Conservation (phyloP, 2,888 invertebrate genomes). For the Heliconius charithonia region DNA sequence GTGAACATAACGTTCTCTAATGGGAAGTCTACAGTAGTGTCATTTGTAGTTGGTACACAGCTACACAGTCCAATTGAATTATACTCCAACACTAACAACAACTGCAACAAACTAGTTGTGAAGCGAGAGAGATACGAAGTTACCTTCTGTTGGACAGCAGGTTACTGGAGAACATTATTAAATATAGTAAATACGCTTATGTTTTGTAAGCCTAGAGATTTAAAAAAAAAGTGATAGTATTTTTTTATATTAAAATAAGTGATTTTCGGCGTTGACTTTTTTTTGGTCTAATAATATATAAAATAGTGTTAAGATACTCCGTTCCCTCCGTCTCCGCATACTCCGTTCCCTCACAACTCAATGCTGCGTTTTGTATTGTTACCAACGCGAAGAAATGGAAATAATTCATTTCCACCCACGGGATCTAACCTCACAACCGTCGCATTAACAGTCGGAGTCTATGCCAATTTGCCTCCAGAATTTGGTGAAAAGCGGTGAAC, state of each 20-base stretch:
- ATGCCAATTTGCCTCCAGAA: too few species aligned
- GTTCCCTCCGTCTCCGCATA: too few species aligned
- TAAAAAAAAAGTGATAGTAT: too few species aligned
- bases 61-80: constrained; percentile 5
- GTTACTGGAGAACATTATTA: neutral
- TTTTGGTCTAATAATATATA: too few species aligned
- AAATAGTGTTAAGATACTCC: neutral
- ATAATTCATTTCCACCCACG: neutral
- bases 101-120: constrained; percentile 11
- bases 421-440: too few species aligned
- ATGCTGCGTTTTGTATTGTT: neutral
- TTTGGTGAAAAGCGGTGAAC: too few species aligned
- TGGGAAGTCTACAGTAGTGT: neutral
- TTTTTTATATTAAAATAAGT: too few species aligned
- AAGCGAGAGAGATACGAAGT: neutral
- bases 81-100: neutral
- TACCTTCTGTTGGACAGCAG: neutral
- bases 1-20: neutral
- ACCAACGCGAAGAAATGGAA: neutral
- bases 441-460: too few species aligned
- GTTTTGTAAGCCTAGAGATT: too few species aligned
- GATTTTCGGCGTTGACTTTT: too few species aligned
- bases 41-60: neutral
- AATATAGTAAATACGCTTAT: too few species aligned
- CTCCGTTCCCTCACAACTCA: neutral